Percentiles rank a stretch among this genome's conserved stretches.
These are phyloP conservation scores for Imbricaverruca yamaguchii DNA, from an alignment of 2,888 invertebrate species.

Conservation along the genomic window DNA sequence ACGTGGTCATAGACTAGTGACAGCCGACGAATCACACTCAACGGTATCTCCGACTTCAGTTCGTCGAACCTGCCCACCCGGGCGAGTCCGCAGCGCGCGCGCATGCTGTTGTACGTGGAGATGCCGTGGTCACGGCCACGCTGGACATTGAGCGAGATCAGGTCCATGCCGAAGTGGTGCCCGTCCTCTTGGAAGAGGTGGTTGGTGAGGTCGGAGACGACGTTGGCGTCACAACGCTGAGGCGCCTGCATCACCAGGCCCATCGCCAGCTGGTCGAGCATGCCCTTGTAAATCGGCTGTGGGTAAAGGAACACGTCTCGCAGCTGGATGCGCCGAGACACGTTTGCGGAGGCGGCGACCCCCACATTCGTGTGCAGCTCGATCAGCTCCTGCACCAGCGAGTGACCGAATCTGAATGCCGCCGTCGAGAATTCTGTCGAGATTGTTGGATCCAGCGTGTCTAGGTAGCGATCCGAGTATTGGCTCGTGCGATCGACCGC, in stretches of 20 bases:
- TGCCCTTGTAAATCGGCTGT: not conserved
- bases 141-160: conserved; percentile 31
- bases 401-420: conserved; percentile 31
- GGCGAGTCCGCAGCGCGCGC: conserved; percentile 26
- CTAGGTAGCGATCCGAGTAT: conserved; percentile 25
- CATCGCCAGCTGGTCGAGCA: not conserved
- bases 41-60: conserved; percentile 25
- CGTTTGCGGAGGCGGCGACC: not conserved
- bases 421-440: conserved; percentile 28
- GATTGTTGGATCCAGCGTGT: conserved; percentile 23
- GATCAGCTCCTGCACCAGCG: conserved; percentile 29
- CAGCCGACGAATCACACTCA: not conserved
- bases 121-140: conserved; percentile 30
- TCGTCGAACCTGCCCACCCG: conserved; percentile 26
- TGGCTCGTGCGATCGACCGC: not conserved
- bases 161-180: conserved; percentile 30
- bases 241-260: not conserved
- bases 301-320: not conserved
- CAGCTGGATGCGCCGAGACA: conserved; percentile 34
- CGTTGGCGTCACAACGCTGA: not conserved
- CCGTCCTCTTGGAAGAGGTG: conserved; percentile 28
- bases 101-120: conserved; percentile 28
- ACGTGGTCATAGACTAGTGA: conserved; percentile 52
- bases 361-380: conserved; percentile 13
- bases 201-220: conserved; percentile 26